Conservation (phyloP, 2,888 invertebrate species). For the Noctua fimbriata region DNA sequence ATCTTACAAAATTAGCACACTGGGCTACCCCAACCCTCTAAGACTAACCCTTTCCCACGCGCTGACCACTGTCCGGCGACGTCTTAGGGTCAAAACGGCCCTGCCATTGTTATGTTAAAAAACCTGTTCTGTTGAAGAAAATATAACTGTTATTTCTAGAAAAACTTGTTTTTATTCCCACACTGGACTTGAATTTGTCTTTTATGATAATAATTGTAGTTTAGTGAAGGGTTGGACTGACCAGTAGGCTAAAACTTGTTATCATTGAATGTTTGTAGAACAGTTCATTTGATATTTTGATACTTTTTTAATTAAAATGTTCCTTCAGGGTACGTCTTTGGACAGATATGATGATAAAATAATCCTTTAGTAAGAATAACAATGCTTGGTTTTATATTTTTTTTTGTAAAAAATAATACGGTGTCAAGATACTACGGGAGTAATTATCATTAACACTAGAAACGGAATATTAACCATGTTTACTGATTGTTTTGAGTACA, state of each 20-base stretch:
- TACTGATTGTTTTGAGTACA: too few relatives aligned
- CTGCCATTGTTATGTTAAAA: conserved; percentile 68
- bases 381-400: background rate
- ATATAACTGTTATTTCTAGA: conserved; percentile 61
- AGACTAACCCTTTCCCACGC: conserved; percentile 77
- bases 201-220: conserved; percentile 38
- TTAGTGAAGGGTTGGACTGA: conserved; percentile 38
- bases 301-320: background rate
- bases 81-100: conserved; percentile 70
- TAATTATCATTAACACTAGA: too few relatives aligned
- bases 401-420: too few relatives aligned
- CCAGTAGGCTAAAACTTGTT: conserved; percentile 32
- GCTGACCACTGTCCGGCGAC: conserved; percentile 82
- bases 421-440: too few relatives aligned
- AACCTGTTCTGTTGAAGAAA: conserved; percentile 67
- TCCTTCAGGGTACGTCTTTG: background rate
- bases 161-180: conserved; percentile 81
- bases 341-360: background rate
- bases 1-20: conserved; percentile 60
- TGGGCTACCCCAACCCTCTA: conserved; percentile 53
- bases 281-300: too few relatives aligned
- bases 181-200: conserved; percentile 54
- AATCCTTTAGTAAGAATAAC: background rate
- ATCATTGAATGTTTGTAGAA: background rate
- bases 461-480: too few relatives aligned